Percentiles rank a stretch among this genome's conserved stretches.
Evolutionary conservation across 2,797 vertebrate species (phyloP).

Genomic region (Orestias chungarensis): DNA sequence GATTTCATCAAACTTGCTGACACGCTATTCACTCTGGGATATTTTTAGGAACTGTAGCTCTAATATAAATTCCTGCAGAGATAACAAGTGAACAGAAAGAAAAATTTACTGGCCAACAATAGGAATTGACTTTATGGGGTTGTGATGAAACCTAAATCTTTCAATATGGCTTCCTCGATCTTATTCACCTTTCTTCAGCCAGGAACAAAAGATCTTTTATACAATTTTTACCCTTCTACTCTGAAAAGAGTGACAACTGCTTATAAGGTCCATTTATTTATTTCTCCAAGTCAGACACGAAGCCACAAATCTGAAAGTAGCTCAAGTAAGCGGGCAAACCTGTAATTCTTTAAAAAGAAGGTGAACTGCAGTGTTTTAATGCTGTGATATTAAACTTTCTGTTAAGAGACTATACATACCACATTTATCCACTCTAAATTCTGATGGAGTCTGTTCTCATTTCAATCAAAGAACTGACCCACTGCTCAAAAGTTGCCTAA

Average conservation of each 20-base stretch:
- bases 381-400: slow-evolving; percentile 19
- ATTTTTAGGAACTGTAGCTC: slow-evolving; percentile 7
- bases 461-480: background rate
- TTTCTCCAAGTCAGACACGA: slow-evolving; percentile 34
- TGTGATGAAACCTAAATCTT: slow-evolving; percentile 29
- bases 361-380: slow-evolving; percentile 30
- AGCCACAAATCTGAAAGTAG: slow-evolving; percentile 35
- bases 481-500: too few relatives aligned
- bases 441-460: background rate
- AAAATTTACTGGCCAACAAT: background rate
- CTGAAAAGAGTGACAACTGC: slow-evolving; percentile 29
- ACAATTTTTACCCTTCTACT: background rate
- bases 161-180: slow-evolving; percentile 5
- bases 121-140: slow-evolving; percentile 4
- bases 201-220: slow-evolving; percentile 10
- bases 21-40: background rate
- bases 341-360: slow-evolving; percentile 47
- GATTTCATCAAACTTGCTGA: slow-evolving; percentile 4
- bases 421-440: slow-evolving; percentile 18
- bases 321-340: slow-evolving; percentile 49
- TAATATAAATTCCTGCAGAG: slow-evolving; percentile 22
- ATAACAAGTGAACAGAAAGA: slow-evolving; percentile 29
- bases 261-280: slow-evolving; percentile 46
- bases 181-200: background rate
- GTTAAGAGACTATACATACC: slow-evolving; percentile 19